Base-by-base conservation (phyloP, 53 echinoderm and acorn worm species). In the Apostichopus leukothele region DNA sequence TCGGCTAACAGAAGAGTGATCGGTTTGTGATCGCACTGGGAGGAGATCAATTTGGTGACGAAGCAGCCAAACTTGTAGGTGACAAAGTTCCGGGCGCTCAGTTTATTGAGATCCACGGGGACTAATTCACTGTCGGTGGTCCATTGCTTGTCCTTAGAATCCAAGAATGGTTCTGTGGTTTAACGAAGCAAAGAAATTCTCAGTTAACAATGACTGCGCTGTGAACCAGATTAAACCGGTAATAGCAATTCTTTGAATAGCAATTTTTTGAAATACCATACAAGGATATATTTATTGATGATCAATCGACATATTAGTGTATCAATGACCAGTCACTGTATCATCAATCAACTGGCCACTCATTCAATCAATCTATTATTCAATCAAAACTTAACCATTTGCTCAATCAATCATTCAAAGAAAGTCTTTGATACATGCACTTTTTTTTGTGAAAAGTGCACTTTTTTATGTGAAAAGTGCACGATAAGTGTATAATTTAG, bases 1-100 rank as follows among this genome's bases (percentile, higher is more conserved):
- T 97, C 95, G 1, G 98, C 98, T 25, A 97, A 68, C 4, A 97
- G 96, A 19, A 97, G 89, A 66, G 98, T 94, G 60, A 97, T 91
- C 3, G 98, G 97, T 22, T 90, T 52, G 75, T 97, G 94, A 9
- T 76, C 71, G 85, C 98, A 97, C 76, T 92, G 91, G 7, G 84
- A 73, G 9, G 94, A 90, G 7, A 97, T 91, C 23, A 97, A 88
- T 57, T 93, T 91, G 14, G 90, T 88, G 74, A 97, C 92, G 84
- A 97, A 97, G 76, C 94, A 94, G 55, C 96, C 98, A 25, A 97
- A 97, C 81, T 96, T 96, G 91, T 97, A 97, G 59, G 96, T 86
- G 81, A 97, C 93, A 55, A 97, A 94, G 92, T 91, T 93, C 66
- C 98, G 98, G 5, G 96, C 89, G 73, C 78, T 91, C 73, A 97